phyloP scores from a whole-genome alignment of 2,113 vertebrate genomes.

The Pardalotus punctatus region DNA sequence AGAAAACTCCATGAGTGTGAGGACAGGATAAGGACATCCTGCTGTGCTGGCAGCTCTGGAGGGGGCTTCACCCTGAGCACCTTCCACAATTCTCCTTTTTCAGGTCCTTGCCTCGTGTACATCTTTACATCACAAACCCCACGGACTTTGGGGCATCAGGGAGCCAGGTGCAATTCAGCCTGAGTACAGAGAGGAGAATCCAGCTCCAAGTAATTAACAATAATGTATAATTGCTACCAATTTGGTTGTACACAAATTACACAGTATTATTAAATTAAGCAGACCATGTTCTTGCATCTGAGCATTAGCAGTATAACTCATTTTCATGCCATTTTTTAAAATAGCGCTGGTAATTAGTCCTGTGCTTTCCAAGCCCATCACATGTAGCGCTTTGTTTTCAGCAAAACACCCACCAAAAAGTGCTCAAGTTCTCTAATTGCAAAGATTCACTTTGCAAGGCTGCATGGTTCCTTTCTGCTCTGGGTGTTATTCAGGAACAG shows the following conservation, averaged over 20 bases:
- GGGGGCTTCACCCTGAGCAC: background rate
- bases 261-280: constrained; percentile 64
- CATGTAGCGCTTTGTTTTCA: background rate
- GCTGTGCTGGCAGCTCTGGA: background rate
- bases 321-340: background rate
- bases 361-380: background rate
- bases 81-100: background rate
- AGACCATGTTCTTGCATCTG: background rate
- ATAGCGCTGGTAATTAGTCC: background rate
- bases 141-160: fast-evolving
- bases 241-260: constrained; percentile 61
- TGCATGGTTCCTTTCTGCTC: constrained; percentile 52
- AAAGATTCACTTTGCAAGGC: constrained; percentile 38
- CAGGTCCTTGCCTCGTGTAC: fast-evolving
- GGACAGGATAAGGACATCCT: fast-evolving
- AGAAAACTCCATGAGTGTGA: fast-evolving
- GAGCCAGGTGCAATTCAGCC: background rate
- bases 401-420: constrained; percentile 46
- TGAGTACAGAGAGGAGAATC: background rate
- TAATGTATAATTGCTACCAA: constrained; percentile 61
- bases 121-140: fast-evolving
- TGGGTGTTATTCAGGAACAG: constrained; percentile 62
- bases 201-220: background rate
- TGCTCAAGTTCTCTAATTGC: constrained; percentile 36
- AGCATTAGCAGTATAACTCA: background rate